Percentiles rank a stretch among this genome's conserved stretches.
Evolutionary conservation across 2,888 invertebrate species (phyloP).

Genomic region (Monoplex corrugatus): DNA sequence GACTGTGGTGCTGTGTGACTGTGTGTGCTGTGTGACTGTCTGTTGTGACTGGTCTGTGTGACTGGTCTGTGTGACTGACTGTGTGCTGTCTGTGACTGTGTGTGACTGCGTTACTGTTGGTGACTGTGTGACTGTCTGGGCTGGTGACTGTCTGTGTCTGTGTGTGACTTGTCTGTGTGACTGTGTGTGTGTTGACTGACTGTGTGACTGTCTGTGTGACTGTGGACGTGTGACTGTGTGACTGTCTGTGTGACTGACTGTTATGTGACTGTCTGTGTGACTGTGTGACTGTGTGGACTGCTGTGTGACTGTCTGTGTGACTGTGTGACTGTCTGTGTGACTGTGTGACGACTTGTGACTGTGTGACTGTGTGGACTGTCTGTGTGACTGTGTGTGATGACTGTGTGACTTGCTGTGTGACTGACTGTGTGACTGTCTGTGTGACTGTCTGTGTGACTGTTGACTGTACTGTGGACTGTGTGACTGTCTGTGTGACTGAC

Average conservation of each 20-base stretch:
- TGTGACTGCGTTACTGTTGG: neutral
- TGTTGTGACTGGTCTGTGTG: neutral
- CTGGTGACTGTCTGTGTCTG: neutral
- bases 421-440: neutral
- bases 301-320: conserved; percentile 7
- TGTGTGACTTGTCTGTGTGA: neutral
- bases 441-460: no score
- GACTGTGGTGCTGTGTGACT: neutral
- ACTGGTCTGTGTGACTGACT: conserved; percentile 1
- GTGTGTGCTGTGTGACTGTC: no score
- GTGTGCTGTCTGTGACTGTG: neutral
- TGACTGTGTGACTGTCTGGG: neutral
- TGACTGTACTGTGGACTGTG: neutral
- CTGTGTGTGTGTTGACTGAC: neutral
- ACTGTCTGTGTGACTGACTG: no score
- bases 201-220: neutral
- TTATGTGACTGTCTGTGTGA: neutral
- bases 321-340: conserved; percentile 1
- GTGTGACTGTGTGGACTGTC: no score
- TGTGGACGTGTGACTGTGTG: neutral
- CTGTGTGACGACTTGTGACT: no score
- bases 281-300: neutral
- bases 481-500: neutral
- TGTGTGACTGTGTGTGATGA: no score
- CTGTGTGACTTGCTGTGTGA: neutral